These are phyloP conservation scores for Amniataba percoides DNA, from an alignment of 2,797 vertebrate species.

Conservation along the genomic window DNA sequence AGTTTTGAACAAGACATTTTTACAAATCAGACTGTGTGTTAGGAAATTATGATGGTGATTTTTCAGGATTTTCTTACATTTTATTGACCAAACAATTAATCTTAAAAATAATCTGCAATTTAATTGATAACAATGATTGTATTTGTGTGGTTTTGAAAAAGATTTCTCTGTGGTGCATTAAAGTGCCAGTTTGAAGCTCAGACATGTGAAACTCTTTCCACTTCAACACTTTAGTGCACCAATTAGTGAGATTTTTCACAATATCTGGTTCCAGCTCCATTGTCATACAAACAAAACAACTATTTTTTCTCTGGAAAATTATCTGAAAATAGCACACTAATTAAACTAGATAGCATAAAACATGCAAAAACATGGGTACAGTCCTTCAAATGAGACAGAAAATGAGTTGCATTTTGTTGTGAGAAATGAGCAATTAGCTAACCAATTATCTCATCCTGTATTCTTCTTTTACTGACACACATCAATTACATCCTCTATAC, in stretches of 20 bases:
- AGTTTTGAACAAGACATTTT: not conserved
- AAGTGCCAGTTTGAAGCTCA: not conserved
- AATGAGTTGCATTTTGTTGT: constrained; percentile 8
- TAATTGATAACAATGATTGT: too few species aligned
- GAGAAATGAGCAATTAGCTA: constrained; percentile 24
- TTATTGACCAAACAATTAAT: not conserved
- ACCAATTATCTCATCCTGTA: constrained; percentile 46
- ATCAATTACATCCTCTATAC: constrained; percentile 34
- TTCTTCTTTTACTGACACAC: constrained; percentile 39
- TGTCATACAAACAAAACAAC: not conserved
- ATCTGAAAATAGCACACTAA: not conserved
- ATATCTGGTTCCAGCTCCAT: not conserved
- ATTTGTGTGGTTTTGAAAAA: too few species aligned
- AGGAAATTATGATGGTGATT: too few species aligned
- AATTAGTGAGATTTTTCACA: not conserved
- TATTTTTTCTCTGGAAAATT: not conserved
- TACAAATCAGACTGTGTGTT: not conserved
- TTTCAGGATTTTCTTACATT: not conserved
- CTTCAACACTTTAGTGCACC: too few species aligned
- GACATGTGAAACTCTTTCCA: not conserved
- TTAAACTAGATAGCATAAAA: constrained; percentile 19
- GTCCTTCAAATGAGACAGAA: not conserved
- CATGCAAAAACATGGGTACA: constrained; percentile 1
- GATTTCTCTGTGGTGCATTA: not conserved
- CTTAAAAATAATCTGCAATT: not conserved